Base-by-base conservation (phyloP, 2,888 invertebrate species). In the Drosophila falleni region DNA sequence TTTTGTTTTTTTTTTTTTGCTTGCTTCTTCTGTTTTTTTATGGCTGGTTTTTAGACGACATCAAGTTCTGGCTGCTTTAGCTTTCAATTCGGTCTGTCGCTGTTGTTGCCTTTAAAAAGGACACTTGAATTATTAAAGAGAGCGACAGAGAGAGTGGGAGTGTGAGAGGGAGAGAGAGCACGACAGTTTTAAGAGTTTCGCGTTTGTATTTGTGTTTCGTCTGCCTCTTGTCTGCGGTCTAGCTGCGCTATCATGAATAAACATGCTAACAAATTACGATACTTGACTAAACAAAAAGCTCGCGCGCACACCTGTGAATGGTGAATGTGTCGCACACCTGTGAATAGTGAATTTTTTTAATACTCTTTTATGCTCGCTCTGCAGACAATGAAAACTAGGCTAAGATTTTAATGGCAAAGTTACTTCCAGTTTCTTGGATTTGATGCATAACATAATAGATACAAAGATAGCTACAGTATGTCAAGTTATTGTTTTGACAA, bases 221-320 rank as follows among this genome's bases (percentile, higher is more conserved):
- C 76, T 78, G 62, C 61, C 41, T 70, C 65, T 65, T 74, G 76
- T 74, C 76, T 79, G 79, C 60, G 80, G 63, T 64, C 58, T 60
- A 31, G 66, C 44, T 39, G 58, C 51, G 47, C 62, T 60, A 44
- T 51, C 66, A 86, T 82, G 83, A 80, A 82, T 80, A 86, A 80
- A 78, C 80, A 86, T 58, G 62, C 67, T 41, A 86, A 82, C 87
- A 88, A 84, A 83, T 83, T 83, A 81, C 82, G 71, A 60, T 69
- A 72, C 86, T 87, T 68, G 64, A 73, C 63, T 46, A 72, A 69
- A 66, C 76, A 79, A 58, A 41, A 63, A 70, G 59, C 62, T 60
- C 39, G 35, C 35, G 68, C 67, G 49, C 42, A 49, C 82, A 87
- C 71, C 80, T 83, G 82, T 54, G 82, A 62, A 54, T 62, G 54